phyloP scores from a whole-genome alignment of 1,140 invertebrate genomes.

The Euwallacea fornicatus region DNA sequence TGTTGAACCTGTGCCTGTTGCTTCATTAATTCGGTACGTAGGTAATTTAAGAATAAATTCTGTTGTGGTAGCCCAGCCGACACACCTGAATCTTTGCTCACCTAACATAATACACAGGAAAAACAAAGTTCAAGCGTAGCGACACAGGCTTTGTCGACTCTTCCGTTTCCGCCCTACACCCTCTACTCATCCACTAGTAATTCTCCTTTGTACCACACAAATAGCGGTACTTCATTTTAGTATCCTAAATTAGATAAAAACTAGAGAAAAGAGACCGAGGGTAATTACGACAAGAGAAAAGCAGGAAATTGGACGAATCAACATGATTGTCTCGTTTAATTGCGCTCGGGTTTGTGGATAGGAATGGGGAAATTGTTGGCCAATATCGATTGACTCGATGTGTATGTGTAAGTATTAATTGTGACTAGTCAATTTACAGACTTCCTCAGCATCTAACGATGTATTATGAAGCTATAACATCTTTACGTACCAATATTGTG shows the following conservation, averaged over 20 bases:
- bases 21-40: background rate
- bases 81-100: conserved; percentile 55
- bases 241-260: conserved; percentile 1
- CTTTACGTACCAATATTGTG: no score
- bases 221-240: background rate
- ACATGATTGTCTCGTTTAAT: no score
- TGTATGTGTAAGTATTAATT: no score
- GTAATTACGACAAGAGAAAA: background rate
- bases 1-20: no score
- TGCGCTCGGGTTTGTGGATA: no score
- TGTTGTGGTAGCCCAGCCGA: conserved; percentile 34
- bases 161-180: conserved; percentile 21
- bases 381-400: no score
- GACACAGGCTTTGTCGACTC: conserved; percentile 34
- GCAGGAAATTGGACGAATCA: background rate
- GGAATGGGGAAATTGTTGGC: no score
- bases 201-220: background rate
- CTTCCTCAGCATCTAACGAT: no score
- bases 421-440: no score
- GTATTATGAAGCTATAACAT: no score
- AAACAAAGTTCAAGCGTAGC: conserved; percentile 52
- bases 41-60: background rate
- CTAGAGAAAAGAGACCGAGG: background rate
- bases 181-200: conserved; percentile 1
- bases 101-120: conserved; percentile 51